Conservation (phyloP, 2,113 vertebrate species). For the Thomomys bottae region DNA sequence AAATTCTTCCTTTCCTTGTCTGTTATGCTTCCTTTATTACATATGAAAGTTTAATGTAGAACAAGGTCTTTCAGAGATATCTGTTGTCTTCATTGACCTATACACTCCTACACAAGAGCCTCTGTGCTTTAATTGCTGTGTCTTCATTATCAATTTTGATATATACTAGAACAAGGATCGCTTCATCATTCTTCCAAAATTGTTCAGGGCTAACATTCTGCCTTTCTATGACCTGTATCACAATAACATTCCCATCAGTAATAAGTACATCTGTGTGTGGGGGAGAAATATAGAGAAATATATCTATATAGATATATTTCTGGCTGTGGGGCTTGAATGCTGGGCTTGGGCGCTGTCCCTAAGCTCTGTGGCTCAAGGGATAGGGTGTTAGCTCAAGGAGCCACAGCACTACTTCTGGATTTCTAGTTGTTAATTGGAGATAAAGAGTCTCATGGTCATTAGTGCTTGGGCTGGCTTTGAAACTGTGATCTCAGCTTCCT, state of each 20-base stretch:
- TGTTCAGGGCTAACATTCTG: constrained; percentile 22
- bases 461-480: too few species aligned
- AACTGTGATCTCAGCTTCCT: too few species aligned
- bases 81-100: constrained; percentile 12
- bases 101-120: background rate
- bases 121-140: constrained; percentile 13
- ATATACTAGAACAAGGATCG: background rate
- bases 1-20: constrained; percentile 24
- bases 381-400: too few species aligned
- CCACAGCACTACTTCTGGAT: too few species aligned
- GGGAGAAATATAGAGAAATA: too few species aligned
- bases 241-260: constrained; percentile 39
- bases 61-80: constrained; percentile 18
- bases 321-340: too few species aligned
- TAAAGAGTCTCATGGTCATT: too few species aligned
- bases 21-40: constrained; percentile 53
- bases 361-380: too few species aligned
- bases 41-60: constrained; percentile 42
- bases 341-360: too few species aligned
- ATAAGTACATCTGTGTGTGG: constrained; percentile 35
- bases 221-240: constrained; percentile 10
- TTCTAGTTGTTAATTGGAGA: too few species aligned
- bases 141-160: constrained; percentile 49
- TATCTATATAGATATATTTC: too few species aligned
- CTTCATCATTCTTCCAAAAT: constrained; percentile 20